These are phyloP conservation scores for Trachelus iudaicus DNA, from an alignment of 2,888 invertebrate genomes.

Conservation along the genomic window DNA sequence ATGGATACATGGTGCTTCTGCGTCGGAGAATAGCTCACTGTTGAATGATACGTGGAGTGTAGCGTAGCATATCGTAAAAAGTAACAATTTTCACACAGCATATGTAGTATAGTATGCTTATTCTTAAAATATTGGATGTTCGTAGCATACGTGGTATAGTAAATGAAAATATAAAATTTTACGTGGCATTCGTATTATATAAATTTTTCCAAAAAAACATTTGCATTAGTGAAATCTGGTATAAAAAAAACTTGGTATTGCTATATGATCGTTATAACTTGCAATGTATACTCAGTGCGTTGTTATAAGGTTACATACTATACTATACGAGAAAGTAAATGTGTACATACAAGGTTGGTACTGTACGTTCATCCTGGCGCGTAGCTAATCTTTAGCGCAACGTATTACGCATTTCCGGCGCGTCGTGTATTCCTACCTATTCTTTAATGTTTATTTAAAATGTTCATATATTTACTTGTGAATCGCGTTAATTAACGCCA, in stretches of 20 bases:
- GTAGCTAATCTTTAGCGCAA: slow-evolving; percentile 18
- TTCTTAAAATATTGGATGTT: not conserved
- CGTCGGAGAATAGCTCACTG: not conserved
- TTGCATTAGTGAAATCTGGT: not conserved
- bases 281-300: not conserved
- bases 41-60: not conserved
- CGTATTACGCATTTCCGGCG: slow-evolving; percentile 18
- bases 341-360: not conserved
- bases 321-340: not conserved
- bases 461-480: not conserved
- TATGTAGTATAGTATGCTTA: not conserved
- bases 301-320: not conserved
- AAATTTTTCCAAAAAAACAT: not conserved
- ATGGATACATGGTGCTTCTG: not conserved
- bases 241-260: not conserved
- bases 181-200: not conserved
- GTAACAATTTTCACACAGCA: not conserved
- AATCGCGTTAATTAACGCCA: not conserved
- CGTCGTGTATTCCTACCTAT: not conserved
- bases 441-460: not conserved
- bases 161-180: not conserved
- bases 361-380: not conserved
- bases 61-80: not conserved
- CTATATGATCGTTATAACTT: not conserved
- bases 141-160: not conserved